These are phyloP conservation scores for Thymelicus lineola DNA, from an alignment of 2,888 invertebrate species.

Conservation along the genomic window DNA sequence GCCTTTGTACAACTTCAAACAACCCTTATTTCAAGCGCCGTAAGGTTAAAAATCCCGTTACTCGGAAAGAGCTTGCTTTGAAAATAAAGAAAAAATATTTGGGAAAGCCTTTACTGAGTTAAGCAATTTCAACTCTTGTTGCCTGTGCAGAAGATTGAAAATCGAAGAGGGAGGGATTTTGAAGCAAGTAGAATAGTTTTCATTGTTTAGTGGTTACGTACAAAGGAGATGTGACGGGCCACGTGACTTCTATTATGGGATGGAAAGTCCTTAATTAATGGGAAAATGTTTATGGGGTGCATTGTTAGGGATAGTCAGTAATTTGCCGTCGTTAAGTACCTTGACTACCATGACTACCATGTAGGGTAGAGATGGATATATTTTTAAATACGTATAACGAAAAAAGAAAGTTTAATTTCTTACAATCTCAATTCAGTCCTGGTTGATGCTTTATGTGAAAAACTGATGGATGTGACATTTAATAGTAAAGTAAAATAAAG, in stretches of 20 bases:
- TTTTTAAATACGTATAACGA: no score
- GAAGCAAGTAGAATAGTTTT: slow-evolving; percentile 1
- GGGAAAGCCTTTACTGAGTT: slow-evolving; percentile 11
- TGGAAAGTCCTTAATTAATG: slow-evolving; percentile 62
- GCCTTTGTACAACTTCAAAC: background rate
- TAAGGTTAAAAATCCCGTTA: slow-evolving; percentile 9
- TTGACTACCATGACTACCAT: no score
- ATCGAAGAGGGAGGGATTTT: background rate
- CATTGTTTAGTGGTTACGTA: slow-evolving; percentile 55
- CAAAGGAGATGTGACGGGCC: slow-evolving; percentile 56
- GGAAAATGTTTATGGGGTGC: slow-evolving; percentile 46
- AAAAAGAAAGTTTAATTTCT: no score
- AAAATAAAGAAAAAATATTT: slow-evolving; percentile 1
- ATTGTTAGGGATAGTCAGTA: slow-evolving; percentile 36
- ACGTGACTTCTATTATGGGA: slow-evolving; percentile 66
- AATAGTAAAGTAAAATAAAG: no score
- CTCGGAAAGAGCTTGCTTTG: background rate
- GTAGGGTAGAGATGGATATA: no score
- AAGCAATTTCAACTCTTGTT: background rate
- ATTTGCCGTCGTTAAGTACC: background rate
- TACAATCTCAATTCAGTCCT: no score
- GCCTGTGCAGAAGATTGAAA: slow-evolving; percentile 18
- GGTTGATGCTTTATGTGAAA: no score
- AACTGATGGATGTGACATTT: no score
- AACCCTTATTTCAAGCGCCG: background rate